Base-by-base conservation (phyloP, 2,888 invertebrate species). In the Hipparchia sbordonii region DNA sequence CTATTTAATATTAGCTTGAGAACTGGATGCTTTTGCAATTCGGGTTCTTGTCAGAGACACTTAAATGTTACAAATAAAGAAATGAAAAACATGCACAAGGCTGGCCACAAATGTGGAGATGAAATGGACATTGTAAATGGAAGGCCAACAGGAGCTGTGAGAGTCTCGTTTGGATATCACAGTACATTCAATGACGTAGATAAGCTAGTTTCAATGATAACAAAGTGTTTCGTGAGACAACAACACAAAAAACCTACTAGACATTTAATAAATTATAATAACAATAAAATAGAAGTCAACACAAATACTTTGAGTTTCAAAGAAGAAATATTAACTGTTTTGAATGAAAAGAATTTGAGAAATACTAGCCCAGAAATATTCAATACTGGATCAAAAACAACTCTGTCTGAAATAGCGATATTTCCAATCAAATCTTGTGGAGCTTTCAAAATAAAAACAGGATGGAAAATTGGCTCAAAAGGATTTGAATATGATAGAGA, bases 21-120 rank as follows among this genome's bases (percentile, higher is more conserved):
- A 77, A 98, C 98, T 1, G 99, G 99, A 0, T 99, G 99, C 86
- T 98, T 99, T 86, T 99, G 99, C 87, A 99, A 99, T 91, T 97
- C 98, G 1, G 99, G 99, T 12, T 97, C 98, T 2, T 99, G 99
- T 85, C 97, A 98, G 85, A 92, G 96, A 67, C 97, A 97, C 82
- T 91, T 99, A 63, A 88, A 93, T 7, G 91, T 98, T 8, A 94
- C 95, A 0, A 95, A 96, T 69, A 92, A 95, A 12, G 96, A 97
- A 71, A 94, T 98, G 78, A 95, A 95, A 79, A 94, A 95, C 51
- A 97, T 98, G 87, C 98, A 96, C 87, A 95, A 97, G 94, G 95
- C 96, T 2, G 99, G 99, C 0, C 98, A 98, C 87, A 96, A 97
- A 59, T 99, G 99, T 88, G 98, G 99, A 0, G 99, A 98, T 84